Conservation (phyloP, 2,113 vertebrate genomes). For the Sclerurus mexicanus region DNA sequence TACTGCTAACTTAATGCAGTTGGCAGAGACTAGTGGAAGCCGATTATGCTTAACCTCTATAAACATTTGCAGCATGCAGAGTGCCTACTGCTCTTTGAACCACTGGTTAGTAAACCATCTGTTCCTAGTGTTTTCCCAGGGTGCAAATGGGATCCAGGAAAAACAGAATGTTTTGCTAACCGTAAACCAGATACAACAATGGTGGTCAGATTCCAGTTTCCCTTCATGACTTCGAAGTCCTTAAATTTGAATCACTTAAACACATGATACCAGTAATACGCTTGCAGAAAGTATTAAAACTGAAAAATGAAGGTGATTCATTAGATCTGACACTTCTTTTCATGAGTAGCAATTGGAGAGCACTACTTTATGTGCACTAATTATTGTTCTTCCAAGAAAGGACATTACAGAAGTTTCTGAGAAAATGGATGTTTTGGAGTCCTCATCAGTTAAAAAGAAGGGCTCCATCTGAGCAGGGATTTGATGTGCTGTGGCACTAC, state of each 20-base stretch:
- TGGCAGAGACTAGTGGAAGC: background rate
- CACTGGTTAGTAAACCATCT: slow-evolving; percentile 8
- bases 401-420: background rate
- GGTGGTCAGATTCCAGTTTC: background rate
- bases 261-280: background rate
- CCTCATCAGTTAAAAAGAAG: background rate
- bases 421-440: background rate
- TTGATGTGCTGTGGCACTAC: background rate
- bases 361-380: background rate
- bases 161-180: slow-evolving; percentile 24
- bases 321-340: background rate
- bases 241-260: slow-evolving; percentile 25
- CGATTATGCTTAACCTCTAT: background rate
- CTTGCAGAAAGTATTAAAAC: background rate
- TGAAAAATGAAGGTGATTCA: background rate
- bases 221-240: background rate
- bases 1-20: background rate
- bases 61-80: background rate
- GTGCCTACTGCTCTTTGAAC: slow-evolving; percentile 3
- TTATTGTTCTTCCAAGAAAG: background rate
- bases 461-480: background rate
- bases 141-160: slow-evolving; percentile 19
- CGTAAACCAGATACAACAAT: slow-evolving; percentile 1
- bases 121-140: slow-evolving; percentile 39
- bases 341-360: background rate